A percentile compares a stretch with the other conserved stretches of the same genome.
phyloP scores from a whole-genome alignment of 1,140 invertebrate genomes.

The Drosophila ambigua region DNA sequence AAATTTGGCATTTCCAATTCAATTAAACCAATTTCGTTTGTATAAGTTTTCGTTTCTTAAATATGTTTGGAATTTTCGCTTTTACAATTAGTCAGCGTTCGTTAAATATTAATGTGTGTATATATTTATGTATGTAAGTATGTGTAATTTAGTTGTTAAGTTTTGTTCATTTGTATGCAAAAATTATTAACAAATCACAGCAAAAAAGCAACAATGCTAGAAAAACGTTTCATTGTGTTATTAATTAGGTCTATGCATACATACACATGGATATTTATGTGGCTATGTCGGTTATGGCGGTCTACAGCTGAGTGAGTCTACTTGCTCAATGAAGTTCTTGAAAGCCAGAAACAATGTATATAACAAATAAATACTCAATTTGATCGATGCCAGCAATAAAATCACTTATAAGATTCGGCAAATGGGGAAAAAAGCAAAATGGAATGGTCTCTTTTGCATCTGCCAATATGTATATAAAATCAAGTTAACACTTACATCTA shows the following conservation, averaged over 20 bases:
- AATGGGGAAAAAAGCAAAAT: slow-evolving; percentile 24
- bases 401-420: slow-evolving; percentile 36
- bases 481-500: slow-evolving; percentile 60
- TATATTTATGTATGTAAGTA: slow-evolving; percentile 19
- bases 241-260: slow-evolving; percentile 22
- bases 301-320: slow-evolving; percentile 10
- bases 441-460: slow-evolving; percentile 51
- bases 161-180: slow-evolving; percentile 59
- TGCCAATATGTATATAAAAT: slow-evolving; percentile 22
- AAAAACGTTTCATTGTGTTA: slow-evolving; percentile 44
- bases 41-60: slow-evolving; percentile 26
- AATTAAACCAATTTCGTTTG: slow-evolving; percentile 40
- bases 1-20: slow-evolving; percentile 72
- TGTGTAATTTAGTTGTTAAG: slow-evolving; percentile 28
- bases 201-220: slow-evolving; percentile 77
- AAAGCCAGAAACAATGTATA: slow-evolving; percentile 1
- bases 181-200: slow-evolving; percentile 79
- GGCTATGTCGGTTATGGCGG: slow-evolving; percentile 19
- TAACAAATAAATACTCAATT: slow-evolving; percentile 19
- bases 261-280: slow-evolving; percentile 19
- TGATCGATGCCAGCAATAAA: slow-evolving; percentile 5
- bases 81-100: slow-evolving; percentile 53
- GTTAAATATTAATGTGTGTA: slow-evolving; percentile 21
- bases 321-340: slow-evolving; percentile 10
- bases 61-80: slow-evolving; percentile 31